These are phyloP conservation scores for Mayetiola destructor DNA, from an alignment of 2,888 invertebrate species.

Conservation along the genomic window DNA sequence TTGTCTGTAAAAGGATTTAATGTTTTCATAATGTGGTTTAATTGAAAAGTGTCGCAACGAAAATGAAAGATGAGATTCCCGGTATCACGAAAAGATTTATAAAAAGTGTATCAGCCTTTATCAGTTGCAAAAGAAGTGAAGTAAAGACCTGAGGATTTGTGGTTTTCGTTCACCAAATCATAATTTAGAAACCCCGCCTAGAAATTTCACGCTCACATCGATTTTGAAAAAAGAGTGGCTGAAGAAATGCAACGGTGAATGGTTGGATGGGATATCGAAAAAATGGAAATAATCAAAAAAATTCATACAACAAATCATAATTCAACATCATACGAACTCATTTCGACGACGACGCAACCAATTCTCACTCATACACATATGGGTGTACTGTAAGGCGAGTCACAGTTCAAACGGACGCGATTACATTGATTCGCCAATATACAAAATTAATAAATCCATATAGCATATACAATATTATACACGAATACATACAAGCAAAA, in stretches of 20 bases:
- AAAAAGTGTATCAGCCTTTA: no score
- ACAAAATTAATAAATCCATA: slow-evolving; percentile 6
- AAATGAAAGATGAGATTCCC: no score
- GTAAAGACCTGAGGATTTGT: no score
- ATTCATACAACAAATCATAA: slow-evolving; percentile 12
- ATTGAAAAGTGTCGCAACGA: no score
- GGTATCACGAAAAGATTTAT: no score
- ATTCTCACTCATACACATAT: neutral
- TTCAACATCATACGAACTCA: slow-evolving; percentile 10
- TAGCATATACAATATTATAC: no score
- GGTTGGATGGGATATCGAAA: no score
- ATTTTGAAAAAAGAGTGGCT: neutral
- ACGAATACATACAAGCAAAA: slow-evolving; percentile 6
- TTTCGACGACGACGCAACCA: neutral
- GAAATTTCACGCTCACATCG: neutral
- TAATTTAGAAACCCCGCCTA: slow-evolving; percentile 3
- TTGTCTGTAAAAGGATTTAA: no score
- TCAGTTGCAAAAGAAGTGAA: no score
- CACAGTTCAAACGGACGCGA: neutral
- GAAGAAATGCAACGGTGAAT: neutral
- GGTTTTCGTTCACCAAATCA: no score
- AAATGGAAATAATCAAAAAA: slow-evolving; percentile 10
- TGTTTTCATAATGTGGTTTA: no score
- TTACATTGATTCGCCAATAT: neutral
- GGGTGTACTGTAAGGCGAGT: neutral